Base-by-base conservation (phyloP, 1,140 invertebrate species). In the Coelopa frigida region DNA sequence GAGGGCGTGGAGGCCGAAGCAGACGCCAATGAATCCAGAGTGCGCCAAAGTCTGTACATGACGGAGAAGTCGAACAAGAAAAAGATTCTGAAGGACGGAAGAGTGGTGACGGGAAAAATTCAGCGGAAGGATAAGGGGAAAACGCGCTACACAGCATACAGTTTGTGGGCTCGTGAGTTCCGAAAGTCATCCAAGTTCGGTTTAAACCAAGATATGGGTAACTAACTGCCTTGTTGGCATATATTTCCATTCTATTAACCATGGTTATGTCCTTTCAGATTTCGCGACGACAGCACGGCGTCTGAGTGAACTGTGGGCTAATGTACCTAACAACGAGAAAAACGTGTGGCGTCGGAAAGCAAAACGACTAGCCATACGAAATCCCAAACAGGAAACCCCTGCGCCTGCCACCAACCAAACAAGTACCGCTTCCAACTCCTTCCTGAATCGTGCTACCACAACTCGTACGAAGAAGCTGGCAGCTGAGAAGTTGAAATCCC, bases 141-240 rank as follows among this genome's bases (percentile, higher is more conserved):
- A 72, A 78, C 82, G 5, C 73, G 85, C 49, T 84, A 87, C 46
- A 91, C 89, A 3, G 89, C 89, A 1, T 94, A 93, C 69, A 90
- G 89, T 81, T 72, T 93, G 55, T 93, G 89, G 87, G 85, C 87
- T 5, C 84, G 86, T 57, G 85, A 89, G 59, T 78, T 86, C 24
- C 75, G 89, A 36, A 81, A 83, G 54, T 79, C 82, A 50, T 74
- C 89, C 0, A 50, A 50, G 29, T 41, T 46, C 29, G 81, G 56
- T 77, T 82, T 48, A 27, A 31, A 41, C 72, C 86, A 87, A 12
- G 79, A 85, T 52, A 79, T 90, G 73, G 63, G 63, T 66, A 51
- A 44, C n/a, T 2, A 12, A 10, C 6, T 21, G 24, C 4, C 6
- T 41, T 15, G 11, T 21, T 44, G 5, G 4, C 5, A 8, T 31